Evolutionary conservation across 2,113 vertebrate genomes (phyloP), one percentile per base, ranked within the genome.

Genomic region (Emydocephalus ijimae): DNA sequence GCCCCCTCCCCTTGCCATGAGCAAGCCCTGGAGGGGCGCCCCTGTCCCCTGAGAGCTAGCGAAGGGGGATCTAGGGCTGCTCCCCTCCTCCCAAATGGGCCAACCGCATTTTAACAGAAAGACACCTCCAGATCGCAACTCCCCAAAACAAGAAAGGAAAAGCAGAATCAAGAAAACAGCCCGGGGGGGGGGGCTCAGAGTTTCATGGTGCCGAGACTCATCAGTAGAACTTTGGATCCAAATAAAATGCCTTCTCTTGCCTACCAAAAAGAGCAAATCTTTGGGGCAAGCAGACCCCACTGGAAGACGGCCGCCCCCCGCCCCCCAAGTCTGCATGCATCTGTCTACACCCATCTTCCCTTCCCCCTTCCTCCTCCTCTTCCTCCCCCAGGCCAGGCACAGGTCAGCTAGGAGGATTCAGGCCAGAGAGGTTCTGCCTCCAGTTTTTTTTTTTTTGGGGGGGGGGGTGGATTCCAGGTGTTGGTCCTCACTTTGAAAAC

Each of bases 231-330:
- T n/a, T n/a, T 15, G 29, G 61, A n/a, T 12, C 61, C 29, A 14
- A 69, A 69, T n/a, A 69, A 5, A n/a, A n/a, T 69, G n/a, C 61
- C 61, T 69, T 69, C 61, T 12, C 61, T 64, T 69, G 11, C 61
- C 61, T 69, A 11, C 3, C 24, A 64, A 64, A 64, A 64, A 26
- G 61, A 64, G 29, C 4, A 64, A n/a, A 12, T 14, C 11, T 2
- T n/a, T 5, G 29, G 61, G 29, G 29, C 61, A 69, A 69, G 29
- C 29, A 69, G 61, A 69, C 29, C 12, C 61, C 29, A n/a, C 29
- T n/a, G 12, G 12, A 69, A n/a, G 29, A 69, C 0, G 0, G n/a
- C n/a, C n/a, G 0, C 8, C 7, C 24, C 29, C 29, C 4, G 1
- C 26, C 43, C 5, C 61, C 29, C 26, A 64, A 5, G 26, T 1